Evolutionary conservation across 2,888 invertebrate species (phyloP).

Genomic region (Eilema depressum): DNA sequence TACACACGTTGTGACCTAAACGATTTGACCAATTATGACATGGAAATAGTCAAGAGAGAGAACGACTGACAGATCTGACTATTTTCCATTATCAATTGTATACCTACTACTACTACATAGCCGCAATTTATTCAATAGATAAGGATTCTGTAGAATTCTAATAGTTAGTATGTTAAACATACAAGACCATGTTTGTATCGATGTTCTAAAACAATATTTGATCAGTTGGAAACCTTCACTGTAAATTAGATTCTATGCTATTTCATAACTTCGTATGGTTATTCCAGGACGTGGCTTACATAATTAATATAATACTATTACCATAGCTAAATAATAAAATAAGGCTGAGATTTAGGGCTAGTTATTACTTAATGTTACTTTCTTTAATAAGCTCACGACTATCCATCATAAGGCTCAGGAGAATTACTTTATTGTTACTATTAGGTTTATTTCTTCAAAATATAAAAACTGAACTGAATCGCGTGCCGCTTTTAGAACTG

Average conservation of each 20-base stretch:
- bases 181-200: conserved; percentile 3
- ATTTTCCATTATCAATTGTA: neutral
- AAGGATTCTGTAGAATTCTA: neutral
- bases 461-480: no score
- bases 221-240: conserved; percentile 12
- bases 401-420: neutral
- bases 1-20: no score
- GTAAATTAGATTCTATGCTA: conserved; percentile 22
- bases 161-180: neutral
- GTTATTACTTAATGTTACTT: neutral
- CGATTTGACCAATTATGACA: no score
- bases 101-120: neutral
- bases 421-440: neutral
- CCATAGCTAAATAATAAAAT: neutral
- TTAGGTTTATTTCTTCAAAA: neutral
- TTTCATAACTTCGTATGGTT: conserved; percentile 2
- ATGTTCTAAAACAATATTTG: conserved; percentile 15
- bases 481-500: no score
- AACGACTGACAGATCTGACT: neutral
- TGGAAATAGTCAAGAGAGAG: no score
- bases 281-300: conserved; percentile 3
- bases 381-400: no score
- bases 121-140: neutral
- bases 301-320: neutral
- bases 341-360: neutral